A percentile compares a stretch with the other conserved stretches of the same genome.
Evolutionary conservation across 2,113 vertebrate species (phyloP).

Genomic region (Rousettus leschenaultii): DNA sequence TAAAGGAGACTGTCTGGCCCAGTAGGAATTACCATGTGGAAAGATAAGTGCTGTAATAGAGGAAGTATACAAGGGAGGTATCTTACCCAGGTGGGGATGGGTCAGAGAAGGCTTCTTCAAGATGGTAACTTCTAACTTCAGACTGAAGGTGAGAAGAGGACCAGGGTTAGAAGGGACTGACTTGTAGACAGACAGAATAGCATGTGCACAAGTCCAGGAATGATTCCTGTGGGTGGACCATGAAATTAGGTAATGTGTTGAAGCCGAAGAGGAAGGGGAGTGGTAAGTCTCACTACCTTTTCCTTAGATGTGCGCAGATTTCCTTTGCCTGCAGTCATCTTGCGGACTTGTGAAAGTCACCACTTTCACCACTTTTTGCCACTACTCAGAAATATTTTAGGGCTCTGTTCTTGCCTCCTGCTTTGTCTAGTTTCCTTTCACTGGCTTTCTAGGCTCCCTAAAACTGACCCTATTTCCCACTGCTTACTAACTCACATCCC

Average conservation of each 20-base stretch:
- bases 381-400: not conserved
- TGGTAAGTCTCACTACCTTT: not conserved
- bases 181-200: not conserved
- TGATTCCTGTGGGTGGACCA: not conserved
- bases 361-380: not conserved
- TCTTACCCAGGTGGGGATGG: not conserved
- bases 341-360: not conserved
- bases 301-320: not conserved
- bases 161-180: not conserved
- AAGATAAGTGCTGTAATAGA: not conserved
- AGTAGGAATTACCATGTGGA: not conserved
- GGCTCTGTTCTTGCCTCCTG: not conserved
- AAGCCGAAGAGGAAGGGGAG: not conserved
- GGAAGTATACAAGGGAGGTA: not conserved
- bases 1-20: not conserved
- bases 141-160: not conserved
- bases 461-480: not conserved
- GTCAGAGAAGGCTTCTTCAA: not conserved
- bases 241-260: not conserved
- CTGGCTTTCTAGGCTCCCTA: not conserved
- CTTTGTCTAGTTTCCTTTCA: not conserved
- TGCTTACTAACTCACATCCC: not conserved
- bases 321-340: not conserved
- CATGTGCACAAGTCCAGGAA: not conserved
- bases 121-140: not conserved